A percentile compares a stretch with the other conserved stretches of the same genome.
Evolutionary conservation across 2,888 invertebrate genomes (phyloP).

Genomic region (Mythimna lalbum): DNA sequence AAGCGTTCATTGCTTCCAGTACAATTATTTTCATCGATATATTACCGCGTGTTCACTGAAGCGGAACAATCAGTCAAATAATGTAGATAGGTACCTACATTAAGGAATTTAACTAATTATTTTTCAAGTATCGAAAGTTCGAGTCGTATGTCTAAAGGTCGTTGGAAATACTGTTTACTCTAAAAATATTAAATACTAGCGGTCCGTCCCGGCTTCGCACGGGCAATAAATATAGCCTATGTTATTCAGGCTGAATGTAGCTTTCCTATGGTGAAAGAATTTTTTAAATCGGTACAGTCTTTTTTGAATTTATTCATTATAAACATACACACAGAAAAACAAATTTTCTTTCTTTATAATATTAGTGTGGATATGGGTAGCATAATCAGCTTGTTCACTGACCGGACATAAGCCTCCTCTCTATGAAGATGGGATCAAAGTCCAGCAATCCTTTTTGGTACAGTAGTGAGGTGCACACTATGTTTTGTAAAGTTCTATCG

Average conservation of each 20-base stretch:
- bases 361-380: too few species aligned
- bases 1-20: constrained; percentile 38
- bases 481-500: too few species aligned
- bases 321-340: too few species aligned
- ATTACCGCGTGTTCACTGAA: constrained; percentile 27
- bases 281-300: too few species aligned
- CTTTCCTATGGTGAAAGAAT: too few species aligned
- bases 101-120: not conserved
- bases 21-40: constrained; percentile 35
- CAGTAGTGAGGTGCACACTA: too few species aligned
- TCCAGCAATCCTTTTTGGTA: too few species aligned
- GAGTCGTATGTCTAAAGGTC: not conserved
- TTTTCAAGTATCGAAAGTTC: constrained; percentile 5
- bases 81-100: not conserved
- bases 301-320: too few species aligned
- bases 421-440: not conserved
- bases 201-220: too few species aligned
- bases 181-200: not conserved
- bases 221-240: too few species aligned
- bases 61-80: constrained; percentile 19
- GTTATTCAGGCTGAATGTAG: too few species aligned
- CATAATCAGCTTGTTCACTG: not conserved
- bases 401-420: not conserved
- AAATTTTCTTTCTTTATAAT: too few species aligned
- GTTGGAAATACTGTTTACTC: not conserved